Evolutionary conservation across 2,888 invertebrate species (phyloP).

Genomic region (Himalopsyche japonica): DNA sequence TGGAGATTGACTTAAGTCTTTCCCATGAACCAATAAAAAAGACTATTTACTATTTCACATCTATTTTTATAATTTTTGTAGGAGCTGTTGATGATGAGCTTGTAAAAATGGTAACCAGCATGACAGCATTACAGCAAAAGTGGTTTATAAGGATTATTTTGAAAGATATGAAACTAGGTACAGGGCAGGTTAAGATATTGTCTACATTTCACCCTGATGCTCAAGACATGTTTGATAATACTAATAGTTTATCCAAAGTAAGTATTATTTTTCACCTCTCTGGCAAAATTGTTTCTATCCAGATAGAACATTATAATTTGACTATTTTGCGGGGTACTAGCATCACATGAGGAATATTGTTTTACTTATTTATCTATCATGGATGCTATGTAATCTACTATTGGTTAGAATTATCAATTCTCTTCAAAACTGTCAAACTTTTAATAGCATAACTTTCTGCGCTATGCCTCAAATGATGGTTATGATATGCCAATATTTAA

Average conservation of each 20-base stretch:
- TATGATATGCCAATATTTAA: no score
- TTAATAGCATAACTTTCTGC: no score
- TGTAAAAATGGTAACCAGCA: constrained; percentile 65
- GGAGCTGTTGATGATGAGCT: constrained; percentile 66
- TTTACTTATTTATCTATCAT: background rate
- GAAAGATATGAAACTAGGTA: constrained; percentile 79
- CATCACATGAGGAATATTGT: background rate
- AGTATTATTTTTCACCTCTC: constrained; percentile 35
- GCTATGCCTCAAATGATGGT: no score
- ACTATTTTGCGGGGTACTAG: background rate
- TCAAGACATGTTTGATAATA: constrained; percentile 71
- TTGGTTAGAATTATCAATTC: no score
- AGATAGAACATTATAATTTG: no score
- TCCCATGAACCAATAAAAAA: background rate
- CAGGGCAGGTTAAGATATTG: constrained; percentile 73
- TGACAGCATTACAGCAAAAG: constrained; percentile 78
- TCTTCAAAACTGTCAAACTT: no score
- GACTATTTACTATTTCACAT: no score
- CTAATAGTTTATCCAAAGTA: constrained; percentile 70
- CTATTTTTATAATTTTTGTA: constrained; percentile 30
- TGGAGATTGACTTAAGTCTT: no score
- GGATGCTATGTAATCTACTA: no score
- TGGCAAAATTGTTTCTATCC: background rate
- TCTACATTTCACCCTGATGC: constrained; percentile 79
- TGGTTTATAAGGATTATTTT: constrained; percentile 89